phyloP scores from a whole-genome alignment of 2,888 invertebrate genomes.

The Elegia similella region DNA sequence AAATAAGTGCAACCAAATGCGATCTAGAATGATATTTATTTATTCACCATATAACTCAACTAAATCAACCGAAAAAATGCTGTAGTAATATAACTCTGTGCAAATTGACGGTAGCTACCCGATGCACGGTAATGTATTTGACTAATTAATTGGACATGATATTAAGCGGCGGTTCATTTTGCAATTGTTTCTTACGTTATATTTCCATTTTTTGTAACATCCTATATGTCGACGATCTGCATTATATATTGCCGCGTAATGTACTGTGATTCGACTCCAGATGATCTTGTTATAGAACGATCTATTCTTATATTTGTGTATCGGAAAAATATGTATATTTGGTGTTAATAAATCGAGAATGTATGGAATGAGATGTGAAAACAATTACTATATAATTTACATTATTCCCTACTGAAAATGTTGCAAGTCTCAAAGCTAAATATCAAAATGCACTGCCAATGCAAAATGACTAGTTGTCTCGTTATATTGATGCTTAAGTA shows the following conservation, averaged over 20 bases:
- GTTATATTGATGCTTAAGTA: conserved; percentile 8
- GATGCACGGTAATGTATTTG: too few relatives aligned
- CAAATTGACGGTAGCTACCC: too few relatives aligned
- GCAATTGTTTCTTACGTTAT: not conserved
- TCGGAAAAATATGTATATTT: not conserved
- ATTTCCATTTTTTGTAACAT: not conserved
- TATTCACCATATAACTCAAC: too few relatives aligned
- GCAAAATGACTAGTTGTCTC: conserved; percentile 28
- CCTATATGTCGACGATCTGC: not conserved
- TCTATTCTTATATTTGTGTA: not conserved
- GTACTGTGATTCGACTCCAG: not conserved
- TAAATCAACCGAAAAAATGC: too few relatives aligned
- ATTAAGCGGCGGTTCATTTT: not conserved
- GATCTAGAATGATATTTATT: too few relatives aligned
- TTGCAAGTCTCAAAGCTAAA: conserved; percentile 22
- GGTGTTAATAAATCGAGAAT: not conserved
- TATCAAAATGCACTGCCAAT: conserved; percentile 53
- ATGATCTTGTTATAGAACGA: not conserved
- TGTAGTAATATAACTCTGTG: too few relatives aligned
- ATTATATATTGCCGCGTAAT: not conserved
- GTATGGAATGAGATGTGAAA: not conserved
- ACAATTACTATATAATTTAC: conserved; percentile 33
- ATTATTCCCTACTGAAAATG: conserved; percentile 24
- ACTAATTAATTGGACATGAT: too few relatives aligned
- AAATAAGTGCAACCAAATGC: too few relatives aligned